A percentile compares a stretch with the other conserved stretches of the same genome.
phyloP scores from a whole-genome alignment of 2,888 invertebrate species.

The Mythimna vitellina region DNA sequence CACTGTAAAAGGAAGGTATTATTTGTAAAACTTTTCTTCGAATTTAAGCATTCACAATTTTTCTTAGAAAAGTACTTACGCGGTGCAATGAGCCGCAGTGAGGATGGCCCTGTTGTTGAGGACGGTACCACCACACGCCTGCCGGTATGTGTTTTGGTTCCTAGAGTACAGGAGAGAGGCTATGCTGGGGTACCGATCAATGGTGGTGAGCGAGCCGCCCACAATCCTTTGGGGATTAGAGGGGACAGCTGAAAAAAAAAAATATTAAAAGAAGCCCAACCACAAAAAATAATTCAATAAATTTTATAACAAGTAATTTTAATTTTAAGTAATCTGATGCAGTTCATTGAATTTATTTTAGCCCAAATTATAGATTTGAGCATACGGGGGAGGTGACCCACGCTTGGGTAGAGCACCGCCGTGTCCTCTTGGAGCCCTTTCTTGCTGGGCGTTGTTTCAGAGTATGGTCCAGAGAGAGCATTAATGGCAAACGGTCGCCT shows the following conservation, averaged over 20 bases:
- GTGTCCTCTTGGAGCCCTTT: too few relatives aligned
- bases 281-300: too few relatives aligned
- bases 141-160: conserved; percentile 41
- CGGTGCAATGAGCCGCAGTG: conserved; percentile 62
- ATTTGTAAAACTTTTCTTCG: neutral
- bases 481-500: too few relatives aligned
- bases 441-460: too few relatives aligned
- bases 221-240: conserved; percentile 67
- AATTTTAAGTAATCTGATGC: too few relatives aligned
- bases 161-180: conserved; percentile 60
- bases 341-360: too few relatives aligned
- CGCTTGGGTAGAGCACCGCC: too few relatives aligned
- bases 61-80: conserved; percentile 26
- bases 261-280: neutral
- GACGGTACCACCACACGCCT: conserved; percentile 67
- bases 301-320: too few relatives aligned
- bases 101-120: conserved; percentile 65
- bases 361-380: too few relatives aligned
- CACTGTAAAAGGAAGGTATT: conserved; percentile 56
- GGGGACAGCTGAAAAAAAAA: conserved; percentile 53
- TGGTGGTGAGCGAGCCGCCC: conserved; percentile 69
- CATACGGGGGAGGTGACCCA: too few relatives aligned
- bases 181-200: conserved; percentile 59
- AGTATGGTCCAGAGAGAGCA: too few relatives aligned
- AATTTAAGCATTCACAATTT: neutral